Conservation (phyloP, 2,113 vertebrate species). For the Limanda limanda region DNA sequence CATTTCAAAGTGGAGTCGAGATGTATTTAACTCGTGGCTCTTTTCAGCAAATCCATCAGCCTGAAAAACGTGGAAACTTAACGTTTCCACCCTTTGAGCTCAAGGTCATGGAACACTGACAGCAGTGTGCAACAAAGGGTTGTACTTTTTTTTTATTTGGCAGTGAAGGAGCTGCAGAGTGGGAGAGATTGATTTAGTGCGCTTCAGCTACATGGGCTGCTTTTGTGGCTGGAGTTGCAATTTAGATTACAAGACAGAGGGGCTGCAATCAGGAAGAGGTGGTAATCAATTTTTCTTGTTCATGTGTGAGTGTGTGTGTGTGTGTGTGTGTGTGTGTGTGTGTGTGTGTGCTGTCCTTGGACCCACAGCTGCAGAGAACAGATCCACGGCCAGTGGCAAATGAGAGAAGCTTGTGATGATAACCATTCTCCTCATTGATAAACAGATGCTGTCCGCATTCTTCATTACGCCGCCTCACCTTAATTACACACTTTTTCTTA, state of each 20-base stretch:
- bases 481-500: slow-evolving; percentile 24
- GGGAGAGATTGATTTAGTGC: slow-evolving; percentile 75
- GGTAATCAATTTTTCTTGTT: slow-evolving; percentile 80
- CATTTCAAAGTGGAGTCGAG: slow-evolving; percentile 1
- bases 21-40: background rate
- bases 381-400: slow-evolving; percentile 49
- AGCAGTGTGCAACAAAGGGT: slow-evolving; percentile 42
- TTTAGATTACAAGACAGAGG: slow-evolving; percentile 82
- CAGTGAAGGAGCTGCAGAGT: slow-evolving; percentile 46
- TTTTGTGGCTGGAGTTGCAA: slow-evolving; percentile 78
- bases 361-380: slow-evolving; percentile 59
- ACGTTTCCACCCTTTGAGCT: slow-evolving; percentile 1
- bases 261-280: slow-evolving; percentile 78
- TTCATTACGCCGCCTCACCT: slow-evolving; percentile 28
- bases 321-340: slow-evolving; percentile 8
- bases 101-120: slow-evolving; percentile 34
- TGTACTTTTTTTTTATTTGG: slow-evolving; percentile 59
- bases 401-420: slow-evolving; percentile 53
- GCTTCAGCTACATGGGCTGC: slow-evolving; percentile 59
- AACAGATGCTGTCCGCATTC: slow-evolving; percentile 35
- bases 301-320: slow-evolving; percentile 8
- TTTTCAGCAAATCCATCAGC: slow-evolving; percentile 15
- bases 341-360: slow-evolving; percentile 17
- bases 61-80: background rate
- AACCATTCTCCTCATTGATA: slow-evolving; percentile 37